Evolutionary conservation across 2,888 invertebrate genomes (phyloP).

Genomic region (Horisme vitalbata): DNA sequence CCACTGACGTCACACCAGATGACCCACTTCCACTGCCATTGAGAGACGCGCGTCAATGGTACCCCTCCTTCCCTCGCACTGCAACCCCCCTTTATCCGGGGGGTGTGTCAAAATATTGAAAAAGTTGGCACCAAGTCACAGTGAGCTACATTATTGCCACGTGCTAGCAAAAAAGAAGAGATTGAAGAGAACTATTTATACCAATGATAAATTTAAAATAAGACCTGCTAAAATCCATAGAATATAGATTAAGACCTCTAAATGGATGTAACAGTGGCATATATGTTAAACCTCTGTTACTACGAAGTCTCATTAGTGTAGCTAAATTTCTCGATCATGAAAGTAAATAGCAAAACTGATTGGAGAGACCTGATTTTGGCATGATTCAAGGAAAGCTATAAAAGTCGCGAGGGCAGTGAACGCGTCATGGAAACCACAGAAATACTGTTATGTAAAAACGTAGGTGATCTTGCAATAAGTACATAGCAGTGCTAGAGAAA

Average conservation of each 20-base stretch:
- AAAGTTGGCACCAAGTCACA: constrained; percentile 26
- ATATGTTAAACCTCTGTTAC: too few species aligned
- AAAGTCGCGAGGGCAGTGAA: constrained; percentile 2
- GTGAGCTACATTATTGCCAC: too few species aligned
- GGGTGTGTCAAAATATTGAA: constrained; percentile 39
- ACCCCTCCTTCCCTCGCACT: constrained; percentile 46
- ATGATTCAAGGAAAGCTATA: constrained; percentile 9
- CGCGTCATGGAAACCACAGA: constrained; percentile 6
- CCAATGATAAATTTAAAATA: too few species aligned
- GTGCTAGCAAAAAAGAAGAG: too few species aligned
- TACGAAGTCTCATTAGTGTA: too few species aligned
- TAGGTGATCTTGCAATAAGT: neutral
- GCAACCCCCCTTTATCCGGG: constrained; percentile 42
- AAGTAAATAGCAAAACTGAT: neutral
- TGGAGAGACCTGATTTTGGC: constrained; percentile 1
- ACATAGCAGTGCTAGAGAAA: too few species aligned
- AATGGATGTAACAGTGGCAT: too few species aligned
- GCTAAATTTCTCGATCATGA: too few species aligned
- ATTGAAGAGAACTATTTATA: too few species aligned
- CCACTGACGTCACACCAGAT: constrained; percentile 71
- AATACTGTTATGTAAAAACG: neutral
- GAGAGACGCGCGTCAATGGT: constrained; percentile 81
- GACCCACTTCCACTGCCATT: constrained; percentile 78
- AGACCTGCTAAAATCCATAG: too few species aligned
- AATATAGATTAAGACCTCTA: too few species aligned